phyloP scores from a whole-genome alignment of 2,113 vertebrate species.

The Oplegnathus fasciatus region DNA sequence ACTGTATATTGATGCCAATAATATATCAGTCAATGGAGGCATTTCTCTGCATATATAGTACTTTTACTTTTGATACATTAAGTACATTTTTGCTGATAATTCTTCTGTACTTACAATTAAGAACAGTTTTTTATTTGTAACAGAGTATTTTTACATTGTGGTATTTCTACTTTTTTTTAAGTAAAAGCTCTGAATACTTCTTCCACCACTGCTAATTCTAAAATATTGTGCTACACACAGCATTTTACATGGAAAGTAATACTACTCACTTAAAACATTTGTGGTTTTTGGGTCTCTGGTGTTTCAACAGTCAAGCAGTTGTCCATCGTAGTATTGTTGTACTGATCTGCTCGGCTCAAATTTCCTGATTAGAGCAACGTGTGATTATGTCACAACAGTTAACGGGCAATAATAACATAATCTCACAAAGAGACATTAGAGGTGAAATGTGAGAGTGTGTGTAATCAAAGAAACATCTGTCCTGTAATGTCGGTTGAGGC shows the following conservation, averaged over 20 bases:
- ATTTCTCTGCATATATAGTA: neutral
- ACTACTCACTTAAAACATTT: neutral
- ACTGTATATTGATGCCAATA: too few relatives aligned
- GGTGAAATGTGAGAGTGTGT: neutral
- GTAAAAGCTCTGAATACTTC: neutral
- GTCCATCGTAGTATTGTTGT: neutral
- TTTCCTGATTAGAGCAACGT: neutral
- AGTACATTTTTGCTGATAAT: neutral
- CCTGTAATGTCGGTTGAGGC: neutral
- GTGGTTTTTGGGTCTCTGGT: neutral
- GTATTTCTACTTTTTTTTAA: neutral
- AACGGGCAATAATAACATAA: neutral
- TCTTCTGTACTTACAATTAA: neutral
- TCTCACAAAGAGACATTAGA: neutral
- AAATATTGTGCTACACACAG: neutral
- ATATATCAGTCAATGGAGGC: too few relatives aligned
- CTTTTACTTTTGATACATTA: neutral
- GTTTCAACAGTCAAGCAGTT: neutral
- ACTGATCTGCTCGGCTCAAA: neutral
- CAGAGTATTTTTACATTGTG: neutral
- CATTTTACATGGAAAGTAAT: neutral
- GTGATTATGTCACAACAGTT: neutral
- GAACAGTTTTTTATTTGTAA: too few relatives aligned
- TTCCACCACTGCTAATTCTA: neutral
- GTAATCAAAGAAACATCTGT: slow-evolving; percentile 1